These are phyloP conservation scores for Theretra japonica DNA, from an alignment of 2,888 invertebrate genomes.

Conservation along the genomic window DNA sequence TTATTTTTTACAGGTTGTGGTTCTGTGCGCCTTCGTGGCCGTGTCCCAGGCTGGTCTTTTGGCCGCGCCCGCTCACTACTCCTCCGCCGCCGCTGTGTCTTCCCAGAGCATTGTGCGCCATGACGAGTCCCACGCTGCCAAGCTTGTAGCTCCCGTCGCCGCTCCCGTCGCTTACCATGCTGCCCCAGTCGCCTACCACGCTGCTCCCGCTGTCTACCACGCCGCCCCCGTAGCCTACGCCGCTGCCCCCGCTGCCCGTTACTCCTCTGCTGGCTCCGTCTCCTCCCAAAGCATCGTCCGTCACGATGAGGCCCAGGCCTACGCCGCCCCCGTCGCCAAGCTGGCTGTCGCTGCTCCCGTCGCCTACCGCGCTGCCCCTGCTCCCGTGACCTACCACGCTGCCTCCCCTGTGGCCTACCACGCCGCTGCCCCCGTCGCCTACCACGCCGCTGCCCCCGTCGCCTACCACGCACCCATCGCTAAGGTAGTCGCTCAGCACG, in stretches of 20 bases:
- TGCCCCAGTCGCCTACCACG: constrained; percentile 44
- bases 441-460: constrained; percentile 51
- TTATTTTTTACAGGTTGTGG: constrained; percentile 46
- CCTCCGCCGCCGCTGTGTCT: constrained; percentile 64
- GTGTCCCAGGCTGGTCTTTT: constrained; percentile 66
- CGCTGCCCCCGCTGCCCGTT: constrained; percentile 63
- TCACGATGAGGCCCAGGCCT: constrained; percentile 58
- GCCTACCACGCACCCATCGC: constrained; percentile 49
- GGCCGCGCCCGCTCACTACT: constrained; percentile 65
- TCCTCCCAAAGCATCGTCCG: constrained; percentile 61
- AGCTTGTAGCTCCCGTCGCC: constrained; percentile 39
- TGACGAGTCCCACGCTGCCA: constrained; percentile 53
- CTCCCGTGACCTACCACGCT: constrained; percentile 56
- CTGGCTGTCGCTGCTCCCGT: constrained; percentile 46
- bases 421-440: constrained; percentile 41
- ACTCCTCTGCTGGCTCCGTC: constrained; percentile 41
- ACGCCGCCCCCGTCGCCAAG: constrained; percentile 43
- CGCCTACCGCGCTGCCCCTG: constrained; percentile 46
- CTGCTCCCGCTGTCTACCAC: constrained; percentile 46
- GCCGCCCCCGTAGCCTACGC: constrained; percentile 65
- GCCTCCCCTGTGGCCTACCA: constrained; percentile 47
- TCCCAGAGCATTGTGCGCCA: constrained; percentile 70
- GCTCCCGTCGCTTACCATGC: constrained; percentile 59
- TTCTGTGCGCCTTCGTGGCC: constrained; percentile 62
- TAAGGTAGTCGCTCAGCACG: constrained; percentile 52